Percentiles rank a stretch among this genome's conserved stretches.
phyloP scores from a whole-genome alignment of 1,140 invertebrate species.

The Cephus cinctus region DNA sequence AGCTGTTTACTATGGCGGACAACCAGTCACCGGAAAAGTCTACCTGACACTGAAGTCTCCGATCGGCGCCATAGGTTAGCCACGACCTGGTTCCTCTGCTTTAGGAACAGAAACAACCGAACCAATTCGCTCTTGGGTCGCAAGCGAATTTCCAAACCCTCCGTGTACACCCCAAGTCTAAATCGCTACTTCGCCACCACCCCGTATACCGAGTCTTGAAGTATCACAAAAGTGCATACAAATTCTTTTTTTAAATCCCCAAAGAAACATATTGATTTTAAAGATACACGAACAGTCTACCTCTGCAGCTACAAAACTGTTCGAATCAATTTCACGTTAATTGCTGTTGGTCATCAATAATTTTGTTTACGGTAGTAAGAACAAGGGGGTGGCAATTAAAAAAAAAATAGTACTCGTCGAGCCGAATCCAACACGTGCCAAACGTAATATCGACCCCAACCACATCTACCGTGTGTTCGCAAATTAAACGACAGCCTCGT shows the following conservation, averaged over 20 bases:
- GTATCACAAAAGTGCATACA: too few relatives aligned
- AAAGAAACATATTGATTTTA: too few relatives aligned
- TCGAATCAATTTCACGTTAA: slow-evolving; percentile 17
- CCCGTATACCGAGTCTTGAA: too few relatives aligned
- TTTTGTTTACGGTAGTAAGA: slow-evolving; percentile 3
- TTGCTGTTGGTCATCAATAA: slow-evolving; percentile 15
- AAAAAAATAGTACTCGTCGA: too few relatives aligned
- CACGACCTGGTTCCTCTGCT: background rate
- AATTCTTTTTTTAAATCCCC: too few relatives aligned
- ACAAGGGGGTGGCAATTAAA: too few relatives aligned
- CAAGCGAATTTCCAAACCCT: slow-evolving; percentile 3
- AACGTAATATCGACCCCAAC: slow-evolving; percentile 23
- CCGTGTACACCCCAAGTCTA: too few relatives aligned
- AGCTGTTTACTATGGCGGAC: slow-evolving; percentile 27
- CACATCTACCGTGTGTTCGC: too few relatives aligned
- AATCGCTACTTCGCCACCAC: too few relatives aligned
- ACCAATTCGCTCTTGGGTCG: background rate
- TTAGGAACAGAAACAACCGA: background rate
- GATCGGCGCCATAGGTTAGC: slow-evolving; percentile 27
- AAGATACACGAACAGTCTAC: too few relatives aligned
- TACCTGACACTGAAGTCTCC: slow-evolving; percentile 19
- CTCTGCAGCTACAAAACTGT: too few relatives aligned
- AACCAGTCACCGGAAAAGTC: slow-evolving; percentile 28
- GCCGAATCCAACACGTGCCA: slow-evolving; percentile 15
- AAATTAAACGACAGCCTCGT: too few relatives aligned